phyloP scores from a whole-genome alignment of 1,140 invertebrate species.

The Delia radicum region DNA sequence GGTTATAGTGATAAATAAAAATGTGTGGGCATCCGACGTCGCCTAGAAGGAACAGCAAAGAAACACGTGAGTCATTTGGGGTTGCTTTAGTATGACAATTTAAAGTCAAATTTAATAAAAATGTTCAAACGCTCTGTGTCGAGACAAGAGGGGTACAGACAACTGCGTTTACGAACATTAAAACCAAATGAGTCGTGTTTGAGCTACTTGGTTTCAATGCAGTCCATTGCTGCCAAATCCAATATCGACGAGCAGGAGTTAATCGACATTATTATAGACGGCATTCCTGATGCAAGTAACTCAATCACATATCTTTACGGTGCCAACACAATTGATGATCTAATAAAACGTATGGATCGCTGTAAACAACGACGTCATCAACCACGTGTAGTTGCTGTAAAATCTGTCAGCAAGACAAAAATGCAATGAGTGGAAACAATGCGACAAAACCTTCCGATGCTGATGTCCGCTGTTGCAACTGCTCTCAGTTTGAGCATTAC shows the following conservation, averaged over 20 bases:
- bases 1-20: too few species aligned
- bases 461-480: background rate
- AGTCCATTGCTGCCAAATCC: background rate
- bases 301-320: background rate
- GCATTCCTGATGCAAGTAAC: background rate
- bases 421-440: too few species aligned
- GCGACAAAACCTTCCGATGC: background rate
- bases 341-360: background rate
- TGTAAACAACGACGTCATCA: slow-evolving; percentile 1
- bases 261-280: slow-evolving; percentile 3
- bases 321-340: background rate
- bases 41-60: too few species aligned
- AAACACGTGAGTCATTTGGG: too few species aligned
- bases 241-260: slow-evolving; percentile 5
- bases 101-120: too few species aligned
- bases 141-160: background rate
- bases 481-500: background rate
- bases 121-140: background rate
- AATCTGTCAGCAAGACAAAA: background rate
- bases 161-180: background rate
- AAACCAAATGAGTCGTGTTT: slow-evolving; percentile 10
- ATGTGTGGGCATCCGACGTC: too few species aligned
- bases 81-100: too few species aligned
- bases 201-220: slow-evolving; percentile 8
- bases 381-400: background rate